Evolutionary conservation across 1,140 invertebrate species (phyloP), one percentile per base, ranked within the genome.

Genomic region (Olivierus martensii): DNA sequence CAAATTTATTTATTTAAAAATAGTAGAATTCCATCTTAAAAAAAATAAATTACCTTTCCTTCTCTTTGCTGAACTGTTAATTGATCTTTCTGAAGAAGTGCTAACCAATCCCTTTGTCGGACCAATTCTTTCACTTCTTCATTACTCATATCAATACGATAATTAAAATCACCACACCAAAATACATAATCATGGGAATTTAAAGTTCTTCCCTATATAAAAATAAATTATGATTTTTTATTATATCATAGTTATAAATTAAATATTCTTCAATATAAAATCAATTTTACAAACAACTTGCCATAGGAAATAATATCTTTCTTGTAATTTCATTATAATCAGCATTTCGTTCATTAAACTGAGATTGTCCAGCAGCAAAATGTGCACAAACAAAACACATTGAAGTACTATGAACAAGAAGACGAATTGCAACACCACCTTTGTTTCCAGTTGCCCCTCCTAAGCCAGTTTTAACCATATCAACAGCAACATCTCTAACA

Each of bases 121-220:
- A 97, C 78, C 53, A 86, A 72, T 51, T 87, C 80, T 66, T 93
- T 89, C 54, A 97, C 83, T 66, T 96, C 87, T 12, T 97, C 92
- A 66, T 91, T 92, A 49, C 87, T 81, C 76, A 98, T 80, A 67
- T 97, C 93, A 55, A 99, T 84, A 51, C 96, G 77, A 66, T 99
- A 99, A 69, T 99, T 99, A 69, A 99, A 99, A 74, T 99, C 96
- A 0, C 96, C 96, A 69, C 92, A 94, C 94, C 95, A 99, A 69
- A 99, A 98, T 0, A 99, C 81, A 70, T 94, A 96, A 73, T 99
- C 95, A 67, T 99, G 95, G 12, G 87, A 86, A 68, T 88, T 84
- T 1, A 99, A 69, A 0, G 84, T 87, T 54, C 89, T 75, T 21
- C 87, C 78, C 75, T 78, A 61, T n/a, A 68, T 63, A 21, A 46